Evolutionary conservation across 2,888 invertebrate genomes (phyloP), one percentile per base, ranked within the genome.

Genomic region (Heliconius aoede): DNA sequence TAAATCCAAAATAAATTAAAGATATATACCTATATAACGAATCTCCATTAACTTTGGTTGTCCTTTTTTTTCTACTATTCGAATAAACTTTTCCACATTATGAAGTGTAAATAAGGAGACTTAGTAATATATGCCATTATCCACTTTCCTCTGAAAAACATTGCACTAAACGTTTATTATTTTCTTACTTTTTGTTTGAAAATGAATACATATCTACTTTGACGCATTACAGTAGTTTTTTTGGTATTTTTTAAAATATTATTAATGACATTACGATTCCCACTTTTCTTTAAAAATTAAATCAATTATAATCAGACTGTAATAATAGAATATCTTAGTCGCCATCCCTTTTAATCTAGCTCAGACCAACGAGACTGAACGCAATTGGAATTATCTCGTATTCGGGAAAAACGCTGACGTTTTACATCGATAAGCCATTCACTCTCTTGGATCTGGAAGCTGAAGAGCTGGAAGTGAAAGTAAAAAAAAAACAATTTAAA

Each of bases 341-440:
- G 86, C 85, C 84, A 83, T 82, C 81, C 84, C 83, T 87, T 87
- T 86, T 85, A 85, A 87, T 84, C 81, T 82, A 79, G 82, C 78
- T 79, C 77, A 81, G 83, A 81, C 81, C 79, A 81, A 78, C 81
- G 82, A 80, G 81, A 88, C 86, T 81, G 85, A 83, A 87, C 86
- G 85, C 86, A 88, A 89, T 89, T 85, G 87, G 85, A 92, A 93
- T 92, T 92, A 92, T 91, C 90, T 87, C 84, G 88, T 87, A 88
- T 89, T 89, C 85, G 87, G 81, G 82, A 86, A 91, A 91, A 89
- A 86, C 88, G 93, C 93, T 92, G 92, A 92, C 89, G 79, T 81
- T 76, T 78, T 79, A 80, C 78, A 76, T 80, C 80, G 77, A 79
- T 72, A 76, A 80, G 80, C 80, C 79, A 84, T 83, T 84, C 84